A percentile compares a stretch with the other conserved stretches of the same genome.
Evolutionary conservation across 2,888 invertebrate genomes (phyloP).

Genomic region (Pyrrhia umbra): DNA sequence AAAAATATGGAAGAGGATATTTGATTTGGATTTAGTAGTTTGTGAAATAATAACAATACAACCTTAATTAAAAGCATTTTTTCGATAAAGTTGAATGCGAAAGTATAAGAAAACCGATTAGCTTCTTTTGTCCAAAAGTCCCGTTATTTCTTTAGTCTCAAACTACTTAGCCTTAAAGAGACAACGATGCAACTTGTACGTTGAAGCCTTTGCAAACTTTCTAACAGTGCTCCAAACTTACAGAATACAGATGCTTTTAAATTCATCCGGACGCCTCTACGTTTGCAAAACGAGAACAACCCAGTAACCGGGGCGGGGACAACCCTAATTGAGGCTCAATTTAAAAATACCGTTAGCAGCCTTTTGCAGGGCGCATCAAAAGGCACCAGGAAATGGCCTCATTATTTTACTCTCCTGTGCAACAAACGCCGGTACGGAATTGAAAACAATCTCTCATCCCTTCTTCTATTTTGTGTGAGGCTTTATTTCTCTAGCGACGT

Average conservation of each 20-base stretch:
- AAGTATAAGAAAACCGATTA: not conserved
- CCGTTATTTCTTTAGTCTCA: conserved; percentile 14
- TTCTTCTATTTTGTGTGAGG: conserved; percentile 15
- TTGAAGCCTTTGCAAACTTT: conserved; percentile 26
- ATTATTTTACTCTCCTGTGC: conserved; percentile 57
- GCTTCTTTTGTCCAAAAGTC: not conserved
- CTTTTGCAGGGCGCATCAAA: conserved; percentile 48
- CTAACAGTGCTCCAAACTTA: conserved; percentile 29
- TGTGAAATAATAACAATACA: not conserved
- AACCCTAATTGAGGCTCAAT: conserved; percentile 48
- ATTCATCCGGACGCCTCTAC: conserved; percentile 28
- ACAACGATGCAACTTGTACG: conserved; percentile 22
- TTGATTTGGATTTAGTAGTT: not conserved
- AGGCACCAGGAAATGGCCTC: conserved; percentile 56
- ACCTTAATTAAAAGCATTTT: not conserved
- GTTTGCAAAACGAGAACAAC: conserved; percentile 20
- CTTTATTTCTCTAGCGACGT: conserved; percentile 17
- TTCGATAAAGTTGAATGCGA: not conserved
- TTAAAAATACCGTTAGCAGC: conserved; percentile 51
- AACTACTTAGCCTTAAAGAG: conserved; percentile 24
- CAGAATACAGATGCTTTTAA: conserved; percentile 35
- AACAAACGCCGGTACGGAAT: conserved; percentile 45
- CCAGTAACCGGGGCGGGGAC: conserved; percentile 14
- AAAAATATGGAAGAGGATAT: not conserved
- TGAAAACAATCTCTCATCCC: conserved; percentile 54